Base-by-base conservation (phyloP, 1,140 invertebrate genomes). In the Drosophila navojoa region DNA sequence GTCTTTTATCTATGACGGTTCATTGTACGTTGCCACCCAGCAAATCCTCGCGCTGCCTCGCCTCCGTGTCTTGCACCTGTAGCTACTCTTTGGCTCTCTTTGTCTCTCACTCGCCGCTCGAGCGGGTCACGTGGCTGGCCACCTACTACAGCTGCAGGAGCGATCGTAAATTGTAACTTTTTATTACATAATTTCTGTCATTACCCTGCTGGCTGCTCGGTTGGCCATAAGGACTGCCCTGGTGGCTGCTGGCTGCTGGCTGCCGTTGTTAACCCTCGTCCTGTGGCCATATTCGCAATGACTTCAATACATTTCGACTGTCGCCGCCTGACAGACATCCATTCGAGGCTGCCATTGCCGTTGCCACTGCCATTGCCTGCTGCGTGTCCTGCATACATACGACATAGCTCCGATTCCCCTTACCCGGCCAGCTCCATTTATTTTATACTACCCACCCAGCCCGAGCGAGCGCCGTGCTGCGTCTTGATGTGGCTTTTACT, bases 161-260 rank as follows among this genome's bases (percentile, higher is more conserved):
- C 76, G 90, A 90, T 86, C 86, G 86, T 90, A 90, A 90, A 90
- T 86, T 90, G 81, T 90, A 85, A 90, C 86, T 86, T 90, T 90
- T 90, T 90, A 90, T 90, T 90, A 90, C 81, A 90, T 90, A 90
- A 90, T 90, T 90, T 90, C 86, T 90, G 86, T 90, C 86, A 90
- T 90, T 90, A 90, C 76, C 71, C 76, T 52, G 70, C 75, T 77
- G 86, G 73, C 57, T 78, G 73, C 68, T 15, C 49, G 63, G 70
- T 72, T 77, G 86, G 73, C 57, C 71, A 19, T 19, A 19, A 19
- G 19, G 63, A 67, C 70, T 77, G 86, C 71, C 60, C 40, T 32
- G 57, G 57, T 38, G 19, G 19, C 19, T 19, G 19, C 1, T 19
- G 19, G 19, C 60, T 45, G 53, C 47, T 58, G 67, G 54, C 42